phyloP scores from a whole-genome alignment of 2,797 vertebrate species.

The Cynodonichthys magdalenae region DNA sequence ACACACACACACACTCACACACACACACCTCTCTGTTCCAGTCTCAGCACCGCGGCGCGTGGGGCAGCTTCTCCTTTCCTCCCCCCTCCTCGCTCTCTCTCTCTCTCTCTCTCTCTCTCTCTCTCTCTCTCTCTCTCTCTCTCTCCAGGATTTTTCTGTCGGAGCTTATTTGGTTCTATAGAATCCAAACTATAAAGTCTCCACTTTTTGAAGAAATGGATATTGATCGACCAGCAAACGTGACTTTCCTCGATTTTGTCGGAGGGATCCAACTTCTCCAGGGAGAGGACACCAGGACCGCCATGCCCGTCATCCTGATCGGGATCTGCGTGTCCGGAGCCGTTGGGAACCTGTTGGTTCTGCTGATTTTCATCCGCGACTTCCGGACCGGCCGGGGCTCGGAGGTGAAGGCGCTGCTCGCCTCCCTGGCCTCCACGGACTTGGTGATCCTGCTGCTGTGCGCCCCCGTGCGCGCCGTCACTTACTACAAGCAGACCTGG shows the following conservation, averaged over 20 bases:
- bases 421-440: conserved; percentile 78
- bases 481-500: conserved; percentile 81
- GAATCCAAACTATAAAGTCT: conserved; percentile 5
- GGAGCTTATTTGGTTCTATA: not conserved
- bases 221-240: conserved; percentile 66
- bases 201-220: conserved; percentile 49
- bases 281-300: conserved; percentile 67
- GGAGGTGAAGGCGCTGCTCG: conserved; percentile 76
- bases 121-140: not conserved
- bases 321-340: conserved; percentile 77
- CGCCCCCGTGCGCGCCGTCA: conserved; percentile 76
- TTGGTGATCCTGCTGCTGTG: conserved; percentile 78
- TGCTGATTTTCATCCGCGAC: conserved; percentile 73
- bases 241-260: conserved; percentile 70
- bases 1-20: no score
- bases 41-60: conserved; percentile 51
- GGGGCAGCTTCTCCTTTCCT: conserved; percentile 46
- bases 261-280: conserved; percentile 76
- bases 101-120: no score
- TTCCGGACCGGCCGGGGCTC: conserved; percentile 70
- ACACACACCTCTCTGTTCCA: no score
- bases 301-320: conserved; percentile 74
- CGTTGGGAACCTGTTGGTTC: conserved; percentile 78
- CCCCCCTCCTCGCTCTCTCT: no score
- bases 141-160: not conserved